Conservation (phyloP, 2,113 vertebrate species). For the Clarias macrocephalus region DNA sequence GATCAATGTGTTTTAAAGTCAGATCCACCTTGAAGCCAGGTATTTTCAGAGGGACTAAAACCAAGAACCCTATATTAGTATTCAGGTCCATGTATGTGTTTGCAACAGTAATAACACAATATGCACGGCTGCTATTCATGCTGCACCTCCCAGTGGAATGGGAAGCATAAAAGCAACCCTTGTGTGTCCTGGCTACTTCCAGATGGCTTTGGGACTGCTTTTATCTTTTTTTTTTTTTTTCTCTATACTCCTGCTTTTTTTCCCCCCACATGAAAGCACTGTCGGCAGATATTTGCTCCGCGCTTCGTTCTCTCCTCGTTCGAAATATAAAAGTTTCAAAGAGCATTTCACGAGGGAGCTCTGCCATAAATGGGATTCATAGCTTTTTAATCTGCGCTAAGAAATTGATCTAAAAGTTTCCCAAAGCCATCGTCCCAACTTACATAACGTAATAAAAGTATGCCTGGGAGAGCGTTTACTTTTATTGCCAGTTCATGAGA, state of each 20-base stretch:
- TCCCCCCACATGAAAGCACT: conserved; percentile 72
- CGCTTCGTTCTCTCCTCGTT: conserved; percentile 74
- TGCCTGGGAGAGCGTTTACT: conserved; percentile 72
- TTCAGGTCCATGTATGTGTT: conserved; percentile 73
- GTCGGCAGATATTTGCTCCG: conserved; percentile 75
- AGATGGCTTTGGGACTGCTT: conserved; percentile 77
- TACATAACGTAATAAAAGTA: conserved; percentile 72
- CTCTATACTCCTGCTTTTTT: conserved; percentile 49
- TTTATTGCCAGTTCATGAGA: conserved; percentile 70
- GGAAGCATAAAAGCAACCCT: conserved; percentile 75
- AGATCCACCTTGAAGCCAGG: conserved; percentile 54
- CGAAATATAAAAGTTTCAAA: conserved; percentile 79
- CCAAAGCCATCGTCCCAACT: conserved; percentile 72
- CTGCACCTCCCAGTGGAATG: conserved; percentile 75
- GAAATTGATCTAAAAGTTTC: conserved; percentile 81
- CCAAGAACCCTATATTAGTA: conserved; percentile 69
- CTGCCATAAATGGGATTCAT: conserved; percentile 79
- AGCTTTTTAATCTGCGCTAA: conserved; percentile 78
- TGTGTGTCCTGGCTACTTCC: conserved; percentile 78
- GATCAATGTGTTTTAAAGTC: conserved; percentile 55
- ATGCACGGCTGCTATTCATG: conserved; percentile 75
- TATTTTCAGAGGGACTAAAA: conserved; percentile 58
- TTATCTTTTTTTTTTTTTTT: conserved; percentile 64
- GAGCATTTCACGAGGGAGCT: conserved; percentile 76
- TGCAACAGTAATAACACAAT: conserved; percentile 78